Evolutionary conservation across 1,140 invertebrate genomes (phyloP).

Genomic region (Leptinotarsa defecta): DNA sequence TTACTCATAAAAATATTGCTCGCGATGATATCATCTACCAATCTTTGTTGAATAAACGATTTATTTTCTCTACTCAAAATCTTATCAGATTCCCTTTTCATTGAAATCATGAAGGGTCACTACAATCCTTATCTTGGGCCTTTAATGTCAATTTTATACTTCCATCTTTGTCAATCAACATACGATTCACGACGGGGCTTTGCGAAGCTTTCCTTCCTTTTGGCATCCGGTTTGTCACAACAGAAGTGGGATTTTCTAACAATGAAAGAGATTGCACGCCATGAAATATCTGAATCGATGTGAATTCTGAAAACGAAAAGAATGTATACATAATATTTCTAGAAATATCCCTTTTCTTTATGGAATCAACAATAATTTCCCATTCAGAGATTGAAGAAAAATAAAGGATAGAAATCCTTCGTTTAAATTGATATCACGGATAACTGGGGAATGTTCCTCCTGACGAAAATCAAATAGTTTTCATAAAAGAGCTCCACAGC

Average conservation of each 20-base stretch:
- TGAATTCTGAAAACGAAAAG: neutral
- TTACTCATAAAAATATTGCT: too few species aligned
- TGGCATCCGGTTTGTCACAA: slow-evolving; percentile 27
- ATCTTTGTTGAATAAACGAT: neutral
- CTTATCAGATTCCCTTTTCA: neutral
- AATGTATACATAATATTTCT: neutral
- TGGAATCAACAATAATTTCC: too few species aligned
- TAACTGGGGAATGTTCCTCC: too few species aligned
- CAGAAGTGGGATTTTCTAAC: slow-evolving; percentile 18
- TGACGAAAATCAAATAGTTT: too few species aligned
- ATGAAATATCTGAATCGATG: slow-evolving; percentile 15
- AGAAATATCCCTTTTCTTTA: too few species aligned
- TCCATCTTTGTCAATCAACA: slow-evolving; percentile 24
- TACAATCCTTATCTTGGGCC: slow-evolving; percentile 25
- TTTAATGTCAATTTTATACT: slow-evolving; percentile 29
- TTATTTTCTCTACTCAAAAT: neutral
- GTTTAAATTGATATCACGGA: too few species aligned
- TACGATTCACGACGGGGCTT: slow-evolving; percentile 24
- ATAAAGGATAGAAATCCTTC: too few species aligned
- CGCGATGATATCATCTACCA: too few species aligned
- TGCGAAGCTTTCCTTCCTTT: slow-evolving; percentile 22
- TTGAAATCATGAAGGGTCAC: slow-evolving; percentile 22
- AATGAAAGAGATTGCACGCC: slow-evolving; percentile 19
- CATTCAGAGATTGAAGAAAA: too few species aligned
- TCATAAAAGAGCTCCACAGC: too few species aligned